Evolutionary conservation across 2,888 invertebrate species (phyloP).

Genomic region (Druceiella hillmani): DNA sequence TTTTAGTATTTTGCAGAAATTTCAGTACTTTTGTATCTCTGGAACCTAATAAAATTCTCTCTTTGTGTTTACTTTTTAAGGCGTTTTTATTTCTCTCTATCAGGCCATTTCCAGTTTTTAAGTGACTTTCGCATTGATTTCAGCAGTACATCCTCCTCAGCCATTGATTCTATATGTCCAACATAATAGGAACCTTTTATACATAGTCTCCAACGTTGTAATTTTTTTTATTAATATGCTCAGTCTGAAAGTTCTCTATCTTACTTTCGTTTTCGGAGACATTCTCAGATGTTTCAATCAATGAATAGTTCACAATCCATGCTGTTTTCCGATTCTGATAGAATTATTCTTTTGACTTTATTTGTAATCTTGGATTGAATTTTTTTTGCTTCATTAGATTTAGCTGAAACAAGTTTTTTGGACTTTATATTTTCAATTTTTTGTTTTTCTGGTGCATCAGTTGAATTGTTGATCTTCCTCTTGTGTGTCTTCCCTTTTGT

Average conservation of each 20-base stretch:
- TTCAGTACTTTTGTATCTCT: conserved; percentile 13
- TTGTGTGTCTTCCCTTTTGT: no score
- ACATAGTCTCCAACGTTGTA: conserved; percentile 10
- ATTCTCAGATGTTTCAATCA: conserved; percentile 11
- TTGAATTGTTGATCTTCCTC: conserved; percentile 16
- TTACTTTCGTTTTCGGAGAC: conserved; percentile 10
- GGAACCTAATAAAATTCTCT: conserved; percentile 11
- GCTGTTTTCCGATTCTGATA: conserved; percentile 11
- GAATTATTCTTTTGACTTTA: conserved; percentile 8
- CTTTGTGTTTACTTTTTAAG: conserved; percentile 7
- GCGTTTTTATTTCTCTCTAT: background rate
- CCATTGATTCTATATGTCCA: conserved; percentile 3
- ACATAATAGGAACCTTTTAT: background rate
- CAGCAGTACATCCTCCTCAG: conserved; percentile 7
- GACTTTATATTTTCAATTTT: conserved; percentile 7
- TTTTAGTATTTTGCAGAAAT: conserved; percentile 12
- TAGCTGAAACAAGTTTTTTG: conserved; percentile 7
- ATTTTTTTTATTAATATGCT: conserved; percentile 10
- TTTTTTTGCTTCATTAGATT: conserved; percentile 3
- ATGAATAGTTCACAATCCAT: conserved; percentile 10
- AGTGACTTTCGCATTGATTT: no score
- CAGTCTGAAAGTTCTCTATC: conserved; percentile 7
- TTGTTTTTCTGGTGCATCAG: conserved; percentile 21
- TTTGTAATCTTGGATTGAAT: background rate
- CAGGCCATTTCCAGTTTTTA: no score